Conservation (phyloP, 2,888 invertebrate genomes). For the Aspidiotus destructor region DNA sequence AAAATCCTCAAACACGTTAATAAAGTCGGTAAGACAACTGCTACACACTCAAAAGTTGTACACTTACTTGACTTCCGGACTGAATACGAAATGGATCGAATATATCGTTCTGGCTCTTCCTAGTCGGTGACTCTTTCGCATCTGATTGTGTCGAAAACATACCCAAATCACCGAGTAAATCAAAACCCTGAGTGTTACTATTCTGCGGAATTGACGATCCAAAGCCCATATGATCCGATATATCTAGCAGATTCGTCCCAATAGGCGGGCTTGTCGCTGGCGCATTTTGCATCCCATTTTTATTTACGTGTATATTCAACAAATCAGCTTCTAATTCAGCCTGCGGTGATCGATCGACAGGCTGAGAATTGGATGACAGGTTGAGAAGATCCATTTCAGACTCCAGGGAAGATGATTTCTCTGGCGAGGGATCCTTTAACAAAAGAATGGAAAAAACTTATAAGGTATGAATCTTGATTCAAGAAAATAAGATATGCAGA, state of each 20-base stretch:
- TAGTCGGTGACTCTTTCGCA: neutral
- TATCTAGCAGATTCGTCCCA: slow-evolving; percentile 20
- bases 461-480: no score
- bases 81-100: slow-evolving; percentile 33
- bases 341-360: neutral
- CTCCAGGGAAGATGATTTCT: neutral
- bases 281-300: no score
- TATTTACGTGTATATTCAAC: slow-evolving; percentile 8
- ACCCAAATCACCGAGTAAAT: slow-evolving; percentile 23
- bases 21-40: neutral
- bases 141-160: neutral
- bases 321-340: slow-evolving; percentile 3
- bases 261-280: no score
- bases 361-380: neutral
- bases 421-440: slow-evolving; percentile 2
- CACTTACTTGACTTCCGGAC: slow-evolving; percentile 4
- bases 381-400: slow-evolving; percentile 13
- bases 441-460: neutral
- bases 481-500: no score
- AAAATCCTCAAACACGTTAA: neutral
- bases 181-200: neutral
- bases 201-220: no score
- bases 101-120: slow-evolving; percentile 8
- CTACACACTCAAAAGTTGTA: no score
- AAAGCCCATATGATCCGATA: neutral